Percentiles rank a stretch among this genome's conserved stretches.
Evolutionary conservation across 2,113 vertebrate genomes (phyloP).

Genomic region (Geococcyx californianus): DNA sequence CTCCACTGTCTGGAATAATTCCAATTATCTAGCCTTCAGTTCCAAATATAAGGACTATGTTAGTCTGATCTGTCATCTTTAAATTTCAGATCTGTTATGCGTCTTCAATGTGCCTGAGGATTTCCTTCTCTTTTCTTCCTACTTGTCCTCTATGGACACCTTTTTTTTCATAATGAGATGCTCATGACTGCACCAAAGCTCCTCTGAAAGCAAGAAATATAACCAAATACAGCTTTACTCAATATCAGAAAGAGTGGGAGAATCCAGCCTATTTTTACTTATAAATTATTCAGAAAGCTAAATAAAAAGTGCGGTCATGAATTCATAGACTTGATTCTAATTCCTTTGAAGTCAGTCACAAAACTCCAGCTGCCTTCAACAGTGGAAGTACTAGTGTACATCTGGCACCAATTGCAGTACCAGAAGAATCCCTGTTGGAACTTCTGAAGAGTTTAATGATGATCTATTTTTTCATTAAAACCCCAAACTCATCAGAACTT

Average conservation of each 20-base stretch:
- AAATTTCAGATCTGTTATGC: background rate
- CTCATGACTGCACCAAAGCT: slow-evolving; percentile 19
- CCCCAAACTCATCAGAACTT: background rate
- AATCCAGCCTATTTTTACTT: slow-evolving; percentile 42
- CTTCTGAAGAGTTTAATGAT: background rate
- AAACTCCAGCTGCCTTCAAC: slow-evolving; percentile 13
- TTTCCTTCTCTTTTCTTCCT: slow-evolving; percentile 40
- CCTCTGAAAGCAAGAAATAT: slow-evolving; percentile 37
- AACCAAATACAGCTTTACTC: slow-evolving; percentile 42
- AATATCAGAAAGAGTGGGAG: slow-evolving; percentile 34
- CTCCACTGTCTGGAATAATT: background rate
- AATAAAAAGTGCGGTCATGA: slow-evolving; percentile 49
- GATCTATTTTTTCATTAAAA: slow-evolving; percentile 4
- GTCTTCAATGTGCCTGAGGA: slow-evolving; percentile 17
- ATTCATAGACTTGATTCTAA: slow-evolving; percentile 56
- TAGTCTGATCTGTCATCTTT: slow-evolving; percentile 27
- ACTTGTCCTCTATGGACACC: slow-evolving; percentile 17
- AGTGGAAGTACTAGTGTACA: slow-evolving; percentile 30
- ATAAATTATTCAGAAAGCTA: slow-evolving; percentile 58
- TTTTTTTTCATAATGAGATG: slow-evolving; percentile 25
- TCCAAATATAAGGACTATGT: background rate
- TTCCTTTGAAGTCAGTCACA: slow-evolving; percentile 55
- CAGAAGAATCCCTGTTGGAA: background rate
- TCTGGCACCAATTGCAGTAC: slow-evolving; percentile 36
- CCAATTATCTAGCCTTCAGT: background rate